Evolutionary conservation across 2,797 vertebrate genomes (phyloP).

Genomic region (Borostomias antarcticus): DNA sequence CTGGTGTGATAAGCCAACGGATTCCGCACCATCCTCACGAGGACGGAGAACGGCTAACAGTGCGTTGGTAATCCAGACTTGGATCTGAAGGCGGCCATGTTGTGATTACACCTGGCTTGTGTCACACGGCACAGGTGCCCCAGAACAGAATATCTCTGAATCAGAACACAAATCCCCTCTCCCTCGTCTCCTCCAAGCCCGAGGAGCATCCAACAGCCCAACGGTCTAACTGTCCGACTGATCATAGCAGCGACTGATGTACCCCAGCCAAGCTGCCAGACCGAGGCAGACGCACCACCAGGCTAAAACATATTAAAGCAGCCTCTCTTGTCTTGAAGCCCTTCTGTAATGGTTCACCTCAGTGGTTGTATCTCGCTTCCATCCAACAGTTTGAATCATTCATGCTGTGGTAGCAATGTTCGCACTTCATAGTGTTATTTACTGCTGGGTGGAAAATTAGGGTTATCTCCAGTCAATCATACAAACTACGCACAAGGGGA

Average conservation of each 20-base stretch:
- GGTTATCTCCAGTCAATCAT: not conserved
- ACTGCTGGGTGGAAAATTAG: not conserved
- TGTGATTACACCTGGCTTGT: not conserved
- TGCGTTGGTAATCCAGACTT: not conserved
- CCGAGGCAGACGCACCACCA: not conserved
- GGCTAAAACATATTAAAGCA: not conserved
- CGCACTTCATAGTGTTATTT: conserved; percentile 3
- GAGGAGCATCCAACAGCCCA: not conserved
- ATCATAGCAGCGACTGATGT: not conserved
- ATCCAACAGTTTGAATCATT: too few species aligned
- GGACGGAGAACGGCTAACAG: not conserved
- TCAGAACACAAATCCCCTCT: conserved; percentile 5
- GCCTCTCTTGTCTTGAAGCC: not conserved
- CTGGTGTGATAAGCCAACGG: not conserved
- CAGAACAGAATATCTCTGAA: not conserved
- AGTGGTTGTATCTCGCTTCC: not conserved
- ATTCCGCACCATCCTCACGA: not conserved
- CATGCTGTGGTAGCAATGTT: not conserved
- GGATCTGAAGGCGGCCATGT: not conserved
- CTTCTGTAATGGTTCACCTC: not conserved
- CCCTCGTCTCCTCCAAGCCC: too few species aligned
- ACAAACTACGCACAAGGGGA: not conserved
- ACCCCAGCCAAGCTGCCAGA: not conserved
- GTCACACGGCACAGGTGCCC: not conserved
- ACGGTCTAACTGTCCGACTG: not conserved